Evolutionary conservation across 2,888 invertebrate species (phyloP).

Genomic region (Bembecia ichneumoniformis): DNA sequence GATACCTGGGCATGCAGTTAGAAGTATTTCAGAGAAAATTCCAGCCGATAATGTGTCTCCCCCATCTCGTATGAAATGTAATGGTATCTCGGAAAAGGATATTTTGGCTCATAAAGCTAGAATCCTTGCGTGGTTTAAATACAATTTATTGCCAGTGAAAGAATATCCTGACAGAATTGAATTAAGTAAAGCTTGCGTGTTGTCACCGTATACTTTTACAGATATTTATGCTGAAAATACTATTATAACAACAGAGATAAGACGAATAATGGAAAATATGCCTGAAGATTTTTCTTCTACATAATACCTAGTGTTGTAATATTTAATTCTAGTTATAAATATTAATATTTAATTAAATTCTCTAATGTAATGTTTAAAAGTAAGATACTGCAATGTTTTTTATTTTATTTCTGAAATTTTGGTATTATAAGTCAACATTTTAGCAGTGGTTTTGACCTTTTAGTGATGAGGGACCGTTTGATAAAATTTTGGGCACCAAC

Average conservation of each 20-base stretch:
- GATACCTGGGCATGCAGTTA: constrained; percentile 49
- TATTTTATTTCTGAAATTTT: too few species aligned
- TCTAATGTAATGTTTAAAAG: too few species aligned
- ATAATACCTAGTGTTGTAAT: constrained; percentile 1
- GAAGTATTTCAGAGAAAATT: constrained; percentile 23
- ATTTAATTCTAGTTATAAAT: too few species aligned
- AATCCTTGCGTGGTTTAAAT: constrained; percentile 45
- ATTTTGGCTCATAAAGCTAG: constrained; percentile 27
- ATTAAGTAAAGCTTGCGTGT: constrained; percentile 39
- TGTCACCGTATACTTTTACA: constrained; percentile 40
- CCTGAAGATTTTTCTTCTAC: constrained; percentile 31
- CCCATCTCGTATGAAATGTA: constrained; percentile 17
- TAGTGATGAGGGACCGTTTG: too few species aligned
- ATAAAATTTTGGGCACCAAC: too few species aligned
- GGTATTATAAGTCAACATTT: too few species aligned
- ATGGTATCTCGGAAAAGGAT: constrained; percentile 15
- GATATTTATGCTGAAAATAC: constrained; percentile 53
- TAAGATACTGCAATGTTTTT: too few species aligned
- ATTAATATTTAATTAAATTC: too few species aligned
- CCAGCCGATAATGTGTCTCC: constrained; percentile 15
- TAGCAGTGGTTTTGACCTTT: too few species aligned
- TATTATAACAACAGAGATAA: constrained; percentile 43
- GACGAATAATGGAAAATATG: constrained; percentile 43
- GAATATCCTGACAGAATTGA: constrained; percentile 41
- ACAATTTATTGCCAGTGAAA: constrained; percentile 39